Percentiles rank a stretch among this genome's conserved stretches.
phyloP scores from a whole-genome alignment of 2,888 invertebrate genomes.

The Acrocyrtus sp. region DNA sequence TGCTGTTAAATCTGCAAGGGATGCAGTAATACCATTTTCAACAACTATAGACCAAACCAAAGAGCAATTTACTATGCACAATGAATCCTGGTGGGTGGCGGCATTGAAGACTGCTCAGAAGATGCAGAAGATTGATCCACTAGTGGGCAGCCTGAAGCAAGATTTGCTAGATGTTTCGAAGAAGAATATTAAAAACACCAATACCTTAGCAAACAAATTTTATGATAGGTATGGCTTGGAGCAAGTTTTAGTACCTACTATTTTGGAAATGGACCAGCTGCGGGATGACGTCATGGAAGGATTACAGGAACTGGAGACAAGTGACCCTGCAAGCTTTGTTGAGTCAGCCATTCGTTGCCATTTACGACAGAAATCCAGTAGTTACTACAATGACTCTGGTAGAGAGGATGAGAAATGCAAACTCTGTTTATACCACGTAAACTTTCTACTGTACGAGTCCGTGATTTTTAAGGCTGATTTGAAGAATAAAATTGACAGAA shows the following conservation, averaged over 20 bases:
- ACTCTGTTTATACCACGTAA: constrained; percentile 66
- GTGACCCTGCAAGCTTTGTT: constrained; percentile 66
- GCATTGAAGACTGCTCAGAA: constrained; percentile 65
- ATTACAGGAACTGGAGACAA: constrained; percentile 65
- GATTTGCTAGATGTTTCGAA: constrained; percentile 48
- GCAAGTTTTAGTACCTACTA: constrained; percentile 65
- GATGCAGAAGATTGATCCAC: constrained; percentile 45
- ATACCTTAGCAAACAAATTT: constrained; percentile 63
- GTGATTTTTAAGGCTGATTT: constrained; percentile 70
- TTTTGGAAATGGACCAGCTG: constrained; percentile 65
- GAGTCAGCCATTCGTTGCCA: constrained; percentile 72
- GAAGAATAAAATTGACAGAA: constrained; percentile 61
- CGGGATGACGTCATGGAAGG: constrained; percentile 65
- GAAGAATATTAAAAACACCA: constrained; percentile 29
- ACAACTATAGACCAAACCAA: constrained; percentile 58
- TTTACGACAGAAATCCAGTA: constrained; percentile 66
- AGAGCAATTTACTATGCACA: constrained; percentile 52
- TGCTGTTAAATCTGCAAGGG: constrained; percentile 53
- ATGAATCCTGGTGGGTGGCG: constrained; percentile 66
- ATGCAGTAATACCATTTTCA: constrained; percentile 40
- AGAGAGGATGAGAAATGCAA: constrained; percentile 64
- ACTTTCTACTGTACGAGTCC: constrained; percentile 67
- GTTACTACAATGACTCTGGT: constrained; percentile 42
- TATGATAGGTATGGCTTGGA: constrained; percentile 65
- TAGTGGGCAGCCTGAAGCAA: constrained; percentile 55